Conservation (phyloP, 2,888 invertebrate genomes). For the Apamea crenata region DNA sequence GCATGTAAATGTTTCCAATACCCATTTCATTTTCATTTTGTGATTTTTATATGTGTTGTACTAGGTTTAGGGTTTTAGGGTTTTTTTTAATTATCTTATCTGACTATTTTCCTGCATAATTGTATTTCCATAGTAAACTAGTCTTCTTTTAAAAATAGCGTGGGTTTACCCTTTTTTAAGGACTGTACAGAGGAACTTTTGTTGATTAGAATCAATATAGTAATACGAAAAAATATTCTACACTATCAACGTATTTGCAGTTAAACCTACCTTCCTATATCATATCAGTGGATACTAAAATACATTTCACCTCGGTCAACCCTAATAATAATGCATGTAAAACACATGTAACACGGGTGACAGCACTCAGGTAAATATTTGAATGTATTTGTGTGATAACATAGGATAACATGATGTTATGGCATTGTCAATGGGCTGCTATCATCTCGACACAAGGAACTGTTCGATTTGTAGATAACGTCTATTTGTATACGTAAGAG, state of each 20-base stretch:
- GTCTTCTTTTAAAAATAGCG: neutral
- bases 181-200: neutral
- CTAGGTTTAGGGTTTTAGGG: too few relatives aligned
- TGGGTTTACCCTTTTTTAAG: neutral
- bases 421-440: constrained; percentile 75
- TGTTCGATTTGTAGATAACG: constrained; percentile 58
- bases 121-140: neutral
- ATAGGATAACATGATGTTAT: constrained; percentile 78
- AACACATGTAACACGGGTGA: constrained; percentile 78
- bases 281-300: constrained; percentile 24
- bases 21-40: too few relatives aligned
- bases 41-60: too few relatives aligned
- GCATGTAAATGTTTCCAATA: neutral
- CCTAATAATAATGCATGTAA: constrained; percentile 74
- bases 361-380: constrained; percentile 80
- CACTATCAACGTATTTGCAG: neutral
- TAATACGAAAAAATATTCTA: neutral
- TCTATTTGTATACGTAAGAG: constrained; percentile 46
- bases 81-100: too few relatives aligned
- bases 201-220: neutral
- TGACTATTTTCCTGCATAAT: neutral
- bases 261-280: neutral
- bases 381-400: constrained; percentile 82
- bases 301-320: constrained; percentile 15
- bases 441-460: constrained; percentile 63